Conservation (phyloP, 2,113 vertebrate species). For the Physeter macrocephalus region DNA sequence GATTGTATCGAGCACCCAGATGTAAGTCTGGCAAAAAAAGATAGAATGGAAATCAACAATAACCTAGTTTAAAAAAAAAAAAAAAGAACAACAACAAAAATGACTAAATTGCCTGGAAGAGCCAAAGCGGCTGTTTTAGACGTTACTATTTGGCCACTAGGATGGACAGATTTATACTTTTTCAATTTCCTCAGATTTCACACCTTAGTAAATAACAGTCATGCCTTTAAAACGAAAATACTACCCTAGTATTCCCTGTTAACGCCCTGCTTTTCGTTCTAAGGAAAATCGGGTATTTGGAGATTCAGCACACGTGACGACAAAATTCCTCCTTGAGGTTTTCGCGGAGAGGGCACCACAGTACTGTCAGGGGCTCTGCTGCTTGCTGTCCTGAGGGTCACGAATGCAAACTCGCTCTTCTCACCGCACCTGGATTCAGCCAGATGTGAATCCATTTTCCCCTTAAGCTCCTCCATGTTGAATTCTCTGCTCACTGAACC, state of each 20-base stretch:
- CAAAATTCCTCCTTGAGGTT: constrained; percentile 28
- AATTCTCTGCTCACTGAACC: constrained; percentile 64
- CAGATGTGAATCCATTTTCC: constrained; percentile 55
- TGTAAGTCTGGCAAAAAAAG: constrained; percentile 72
- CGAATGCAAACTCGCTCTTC: constrained; percentile 38
- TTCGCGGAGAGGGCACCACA: constrained; percentile 7
- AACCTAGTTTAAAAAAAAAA: background rate
- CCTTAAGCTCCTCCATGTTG: constrained; percentile 62
- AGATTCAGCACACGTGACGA: background rate
- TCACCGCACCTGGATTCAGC: background rate
- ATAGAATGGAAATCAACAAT: background rate
- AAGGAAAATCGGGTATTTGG: background rate
- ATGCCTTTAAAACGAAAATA: constrained; percentile 50
- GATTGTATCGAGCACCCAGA: constrained; percentile 76
- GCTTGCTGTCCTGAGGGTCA: constrained; percentile 31
- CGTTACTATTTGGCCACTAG: constrained; percentile 38
- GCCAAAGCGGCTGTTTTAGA: constrained; percentile 53
- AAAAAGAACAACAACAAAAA: background rate
- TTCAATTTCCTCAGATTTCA: constrained; percentile 12
- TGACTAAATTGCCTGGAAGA: constrained; percentile 58
- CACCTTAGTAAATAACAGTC: constrained; percentile 60
- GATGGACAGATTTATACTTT: constrained; percentile 10
- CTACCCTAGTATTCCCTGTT: background rate
- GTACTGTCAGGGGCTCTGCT: constrained; percentile 34
- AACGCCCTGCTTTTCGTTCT: constrained; percentile 26